Base-by-base conservation (phyloP, 92 coral and sea anemone genomes). In the Ricordea florida region DNA sequence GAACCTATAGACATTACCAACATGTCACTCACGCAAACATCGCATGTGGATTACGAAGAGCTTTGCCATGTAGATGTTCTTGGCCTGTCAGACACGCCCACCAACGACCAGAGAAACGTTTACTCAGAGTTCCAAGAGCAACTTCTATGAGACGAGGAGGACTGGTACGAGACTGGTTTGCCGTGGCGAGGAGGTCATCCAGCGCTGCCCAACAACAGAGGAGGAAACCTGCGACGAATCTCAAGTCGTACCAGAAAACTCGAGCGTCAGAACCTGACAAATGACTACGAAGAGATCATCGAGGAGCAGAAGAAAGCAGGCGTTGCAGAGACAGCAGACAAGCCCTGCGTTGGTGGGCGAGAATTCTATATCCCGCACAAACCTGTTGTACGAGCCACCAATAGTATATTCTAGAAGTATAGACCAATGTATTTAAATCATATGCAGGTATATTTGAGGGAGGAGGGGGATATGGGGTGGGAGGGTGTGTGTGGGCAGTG, bases 161-260 rank as follows among this genome's bases (percentile, higher is more conserved):
- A 60, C 14, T 67, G 74, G 48, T 67, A 48, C 26, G 47, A 47
- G 45, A 50, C 44, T 11, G 61, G 61, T 6, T 46, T 72, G 6
- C 86, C 82, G 1, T 85, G 90, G 90, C 71, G 43, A 37, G 77
- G 81, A n/a, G 15, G 72, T 47, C 86, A 79, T 41, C 86, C 78
- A 10, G 36, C 44, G 13, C 34, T 73, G 26, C 83, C 91, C 4
- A 79, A 55, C 77, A 79, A 72, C 41, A 13, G 53, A 57, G 70
- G 68, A 22, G 82, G 73, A 11, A 85, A 86, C 25, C 46, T 86
- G 26, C 29, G 56, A 20, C 46, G 79, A 22, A 47, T 86, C 15
- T 43, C 38, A 9, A 20, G 66, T 49, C 66, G 63, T 17, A 53
- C 20, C 57, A 64, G 34, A 47, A 49, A 60, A 31, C 79, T 81